These are phyloP conservation scores for Mirounga angustirostris DNA, from an alignment of 2,113 vertebrate species.

Conservation along the genomic window DNA sequence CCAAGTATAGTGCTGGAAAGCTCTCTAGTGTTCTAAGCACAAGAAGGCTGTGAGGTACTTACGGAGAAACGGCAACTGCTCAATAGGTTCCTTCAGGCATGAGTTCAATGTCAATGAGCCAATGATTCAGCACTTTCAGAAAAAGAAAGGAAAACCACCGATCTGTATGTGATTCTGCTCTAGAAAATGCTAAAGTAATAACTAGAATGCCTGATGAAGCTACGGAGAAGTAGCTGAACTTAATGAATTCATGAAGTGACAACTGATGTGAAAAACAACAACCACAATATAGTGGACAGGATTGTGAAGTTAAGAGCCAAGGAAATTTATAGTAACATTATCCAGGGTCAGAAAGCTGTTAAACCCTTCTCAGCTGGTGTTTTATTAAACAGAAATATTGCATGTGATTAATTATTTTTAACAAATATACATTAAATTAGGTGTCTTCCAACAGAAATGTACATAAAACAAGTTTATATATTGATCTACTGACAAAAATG, in stretches of 20 bases:
- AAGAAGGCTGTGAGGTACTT: neutral
- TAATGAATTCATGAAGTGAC: neutral
- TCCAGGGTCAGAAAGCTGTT: neutral
- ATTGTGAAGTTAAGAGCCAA: neutral
- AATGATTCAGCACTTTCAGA: neutral
- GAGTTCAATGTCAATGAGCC: neutral
- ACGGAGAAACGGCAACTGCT: neutral
- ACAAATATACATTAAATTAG: slow-evolving; percentile 25
- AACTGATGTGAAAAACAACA: neutral
- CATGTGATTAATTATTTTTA: slow-evolving; percentile 2
- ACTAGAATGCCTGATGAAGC: neutral
- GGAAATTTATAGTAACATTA: neutral
- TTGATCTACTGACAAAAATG: neutral
- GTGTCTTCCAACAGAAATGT: slow-evolving; percentile 27
- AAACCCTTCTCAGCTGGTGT: neutral
- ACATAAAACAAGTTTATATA: slow-evolving; percentile 3
- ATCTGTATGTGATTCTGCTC: neutral
- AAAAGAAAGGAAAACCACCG: neutral
- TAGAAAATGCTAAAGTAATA: neutral
- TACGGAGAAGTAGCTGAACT: neutral
- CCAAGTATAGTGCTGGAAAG: neutral
- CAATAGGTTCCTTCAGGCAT: neutral
- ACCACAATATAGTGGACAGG: neutral
- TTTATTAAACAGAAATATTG: neutral
- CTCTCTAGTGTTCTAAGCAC: neutral